A percentile compares a stretch with the other conserved stretches of the same genome.
phyloP scores from a whole-genome alignment of 2,888 invertebrate genomes.

The Sycophila texana region DNA sequence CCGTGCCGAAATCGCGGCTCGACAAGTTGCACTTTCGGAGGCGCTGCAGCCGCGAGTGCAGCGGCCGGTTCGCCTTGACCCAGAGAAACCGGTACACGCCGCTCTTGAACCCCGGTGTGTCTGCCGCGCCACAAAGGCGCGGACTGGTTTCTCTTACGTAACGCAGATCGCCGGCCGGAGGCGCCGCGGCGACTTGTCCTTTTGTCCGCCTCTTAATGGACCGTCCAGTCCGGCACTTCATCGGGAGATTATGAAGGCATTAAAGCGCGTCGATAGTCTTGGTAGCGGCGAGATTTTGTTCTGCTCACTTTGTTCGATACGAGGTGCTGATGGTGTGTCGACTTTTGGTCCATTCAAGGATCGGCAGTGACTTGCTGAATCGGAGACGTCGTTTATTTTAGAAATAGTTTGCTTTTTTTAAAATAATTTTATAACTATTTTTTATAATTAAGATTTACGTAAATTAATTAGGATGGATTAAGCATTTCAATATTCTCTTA shows the following conservation, averaged over 20 bases:
- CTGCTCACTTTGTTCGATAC: neutral
- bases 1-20: no score
- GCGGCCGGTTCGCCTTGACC: conserved; percentile 70
- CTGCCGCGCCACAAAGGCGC: neutral
- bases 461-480: no score
- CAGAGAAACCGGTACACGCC: conserved; percentile 64
- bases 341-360: neutral
- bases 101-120: neutral
- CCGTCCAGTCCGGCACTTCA: neutral
- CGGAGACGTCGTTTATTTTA: neutral
- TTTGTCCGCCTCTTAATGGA: conserved; percentile 29
- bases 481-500: no score
- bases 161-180: neutral
- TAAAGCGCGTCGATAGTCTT: conserved; percentile 3
- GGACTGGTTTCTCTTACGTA: conserved; percentile 41
- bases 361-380: no score
- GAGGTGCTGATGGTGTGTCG: neutral
- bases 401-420: neutral
- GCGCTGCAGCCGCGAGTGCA: neutral
- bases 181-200: conserved; percentile 2
- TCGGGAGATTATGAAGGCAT: conserved; percentile 15
- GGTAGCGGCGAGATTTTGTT: neutral
- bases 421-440: neutral
- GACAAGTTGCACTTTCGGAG: neutral
- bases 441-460: no score